Conservation (phyloP, 2,888 invertebrate genomes). For the Argyresthia goedartella region DNA sequence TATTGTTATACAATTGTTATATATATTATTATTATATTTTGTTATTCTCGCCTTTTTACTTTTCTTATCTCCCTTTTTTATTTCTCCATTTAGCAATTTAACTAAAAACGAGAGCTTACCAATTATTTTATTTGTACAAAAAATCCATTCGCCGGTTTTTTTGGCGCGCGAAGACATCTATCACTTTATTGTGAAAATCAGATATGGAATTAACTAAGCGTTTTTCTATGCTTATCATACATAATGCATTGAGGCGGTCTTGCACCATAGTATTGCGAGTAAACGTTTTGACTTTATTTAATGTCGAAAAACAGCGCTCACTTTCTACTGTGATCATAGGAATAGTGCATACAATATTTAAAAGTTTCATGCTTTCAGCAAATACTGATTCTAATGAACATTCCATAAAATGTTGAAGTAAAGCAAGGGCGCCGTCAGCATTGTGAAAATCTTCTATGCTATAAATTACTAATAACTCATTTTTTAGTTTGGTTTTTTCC, state of each 20-base stretch:
- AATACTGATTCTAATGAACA: slow-evolving; percentile 4
- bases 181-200: slow-evolving; percentile 11
- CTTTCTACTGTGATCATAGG: slow-evolving; percentile 13
- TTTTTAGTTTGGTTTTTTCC: neutral
- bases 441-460: slow-evolving; percentile 1
- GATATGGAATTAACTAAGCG: slow-evolving; percentile 8
- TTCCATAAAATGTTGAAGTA: neutral
- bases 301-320: slow-evolving; percentile 13
- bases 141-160: too few relatives aligned
- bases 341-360: too few relatives aligned
- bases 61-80: too few relatives aligned
- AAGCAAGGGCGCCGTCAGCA: neutral
- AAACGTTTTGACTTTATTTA: slow-evolving; percentile 16
- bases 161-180: slow-evolving; percentile 11
- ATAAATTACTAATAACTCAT: slow-evolving; percentile 1
- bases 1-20: too few relatives aligned
- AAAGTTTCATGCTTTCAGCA: slow-evolving; percentile 4
- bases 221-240: slow-evolving; percentile 12
- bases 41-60: too few relatives aligned
- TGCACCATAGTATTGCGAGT: slow-evolving; percentile 13
- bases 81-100: too few relatives aligned
- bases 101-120: too few relatives aligned
- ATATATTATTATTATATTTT: too few relatives aligned
- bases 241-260: slow-evolving; percentile 12
- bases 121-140: too few relatives aligned